Evolutionary conservation across 2,797 vertebrate species (phyloP).

Genomic region (Lithobates pipiens): DNA sequence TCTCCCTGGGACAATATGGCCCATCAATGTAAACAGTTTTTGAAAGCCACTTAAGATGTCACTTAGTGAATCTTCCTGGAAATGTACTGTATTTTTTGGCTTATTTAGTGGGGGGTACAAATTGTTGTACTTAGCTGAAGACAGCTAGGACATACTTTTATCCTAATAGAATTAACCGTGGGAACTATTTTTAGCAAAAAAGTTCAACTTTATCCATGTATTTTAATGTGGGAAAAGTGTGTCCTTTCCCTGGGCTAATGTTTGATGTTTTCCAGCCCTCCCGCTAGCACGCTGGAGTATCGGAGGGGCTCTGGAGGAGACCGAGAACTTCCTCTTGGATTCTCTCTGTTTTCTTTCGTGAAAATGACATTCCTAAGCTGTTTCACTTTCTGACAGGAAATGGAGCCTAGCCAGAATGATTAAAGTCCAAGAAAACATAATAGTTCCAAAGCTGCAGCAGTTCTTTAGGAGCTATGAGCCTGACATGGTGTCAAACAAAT

Average conservation of each 20-base stretch:
- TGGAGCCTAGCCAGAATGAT: slow-evolving; percentile 94
- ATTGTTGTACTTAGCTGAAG: slow-evolving; percentile 78
- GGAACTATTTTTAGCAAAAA: slow-evolving; percentile 93
- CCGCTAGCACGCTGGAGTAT: slow-evolving; percentile 84
- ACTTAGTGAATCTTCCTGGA: slow-evolving; percentile 52
- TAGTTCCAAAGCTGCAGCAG: slow-evolving; percentile 84
- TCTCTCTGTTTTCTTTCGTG: slow-evolving; percentile 99
- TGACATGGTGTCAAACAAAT: slow-evolving; percentile 92
- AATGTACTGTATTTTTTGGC: slow-evolving; percentile 55
- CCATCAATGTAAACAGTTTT: slow-evolving; percentile 47
- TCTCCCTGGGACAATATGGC: slow-evolving; percentile 38
- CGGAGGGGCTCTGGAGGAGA: slow-evolving; percentile 89
- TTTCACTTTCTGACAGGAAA: slow-evolving; percentile 99
- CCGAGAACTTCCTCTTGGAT: slow-evolving; percentile 97
- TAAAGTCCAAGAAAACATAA: slow-evolving; percentile 93
- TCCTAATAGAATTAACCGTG: slow-evolving; percentile 87
- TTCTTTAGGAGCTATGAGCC: slow-evolving; percentile 84
- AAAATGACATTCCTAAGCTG: slow-evolving; percentile 99
- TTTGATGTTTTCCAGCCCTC: slow-evolving; percentile 91
- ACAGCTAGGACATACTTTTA: slow-evolving; percentile 76
- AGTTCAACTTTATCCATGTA: slow-evolving; percentile 95
- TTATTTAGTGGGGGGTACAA: slow-evolving; percentile 70
- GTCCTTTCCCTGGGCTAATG: slow-evolving; percentile 88
- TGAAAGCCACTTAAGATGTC: slow-evolving; percentile 58
- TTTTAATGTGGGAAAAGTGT: slow-evolving; percentile 99